These are phyloP conservation scores for Megaceryle torquata DNA, from an alignment of 2,113 vertebrate species.

Conservation along the genomic window DNA sequence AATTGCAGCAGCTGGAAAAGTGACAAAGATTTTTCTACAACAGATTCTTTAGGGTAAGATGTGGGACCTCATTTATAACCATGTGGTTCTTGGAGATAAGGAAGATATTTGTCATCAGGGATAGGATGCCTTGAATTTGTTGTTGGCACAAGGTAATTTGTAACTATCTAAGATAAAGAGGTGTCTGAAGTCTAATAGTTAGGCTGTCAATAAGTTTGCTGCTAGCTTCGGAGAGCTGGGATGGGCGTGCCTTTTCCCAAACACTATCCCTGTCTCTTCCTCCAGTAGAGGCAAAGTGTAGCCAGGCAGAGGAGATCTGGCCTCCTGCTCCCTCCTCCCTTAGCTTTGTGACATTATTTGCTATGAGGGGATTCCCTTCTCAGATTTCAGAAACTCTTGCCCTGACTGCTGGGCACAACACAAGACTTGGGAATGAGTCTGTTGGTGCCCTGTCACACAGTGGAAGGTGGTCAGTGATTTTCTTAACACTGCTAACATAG, in stretches of 20 bases:
- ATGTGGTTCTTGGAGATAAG: not conserved
- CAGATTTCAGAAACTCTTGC: not conserved
- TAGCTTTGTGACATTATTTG: not conserved
- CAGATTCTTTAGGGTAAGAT: not conserved
- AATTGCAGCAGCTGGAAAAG: not conserved
- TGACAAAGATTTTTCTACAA: not conserved
- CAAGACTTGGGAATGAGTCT: not conserved
- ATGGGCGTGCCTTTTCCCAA: not conserved
- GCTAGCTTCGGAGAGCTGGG: not conserved
- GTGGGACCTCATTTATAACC: not conserved
- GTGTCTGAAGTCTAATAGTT: not conserved
- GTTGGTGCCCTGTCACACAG: accelerated
- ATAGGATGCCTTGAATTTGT: not conserved
- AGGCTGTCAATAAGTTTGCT: not conserved
- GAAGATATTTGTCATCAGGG: not conserved
- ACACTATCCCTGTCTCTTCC: not conserved
- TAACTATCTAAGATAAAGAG: constrained; percentile 1
- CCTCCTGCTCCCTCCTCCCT: not conserved
- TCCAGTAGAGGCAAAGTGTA: not conserved
- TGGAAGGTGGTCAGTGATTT: not conserved
- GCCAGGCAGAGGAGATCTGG: not conserved
- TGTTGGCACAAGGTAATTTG: constrained; percentile 1
- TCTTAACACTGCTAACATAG: not conserved
- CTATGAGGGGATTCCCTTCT: not conserved
- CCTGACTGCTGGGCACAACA: not conserved